phyloP scores from a whole-genome alignment of 2,888 invertebrate species.

The Lottia gigantea region DNA sequence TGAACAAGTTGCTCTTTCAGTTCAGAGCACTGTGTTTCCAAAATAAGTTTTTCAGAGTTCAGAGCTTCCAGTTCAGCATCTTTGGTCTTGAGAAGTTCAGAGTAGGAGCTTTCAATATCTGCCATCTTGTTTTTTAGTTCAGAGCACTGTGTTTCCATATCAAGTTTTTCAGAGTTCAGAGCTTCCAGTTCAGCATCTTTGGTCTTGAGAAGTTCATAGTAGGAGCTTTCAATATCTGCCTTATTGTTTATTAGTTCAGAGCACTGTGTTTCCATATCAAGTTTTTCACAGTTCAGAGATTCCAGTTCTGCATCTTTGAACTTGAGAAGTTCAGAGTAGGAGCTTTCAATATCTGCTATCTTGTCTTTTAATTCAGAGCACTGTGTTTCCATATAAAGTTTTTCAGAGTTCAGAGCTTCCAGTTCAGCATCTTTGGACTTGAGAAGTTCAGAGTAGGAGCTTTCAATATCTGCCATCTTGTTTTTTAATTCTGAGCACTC shows the following conservation, averaged over 20 bases:
- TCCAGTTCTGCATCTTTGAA: slow-evolving; percentile 7
- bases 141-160: background rate
- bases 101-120: background rate
- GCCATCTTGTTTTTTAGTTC: no score
- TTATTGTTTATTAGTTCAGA: no score
- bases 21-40: background rate
- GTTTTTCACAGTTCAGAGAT: slow-evolving; percentile 5
- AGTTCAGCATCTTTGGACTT: slow-evolving; percentile 11
- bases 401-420: background rate
- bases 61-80: slow-evolving; percentile 11
- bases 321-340: background rate
- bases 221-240: no score
- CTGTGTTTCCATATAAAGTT: background rate
- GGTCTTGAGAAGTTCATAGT: no score
- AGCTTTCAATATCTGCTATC: background rate
- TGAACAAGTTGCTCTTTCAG: background rate
- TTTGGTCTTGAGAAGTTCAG: background rate
- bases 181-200: background rate
- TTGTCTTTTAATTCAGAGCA: no score
- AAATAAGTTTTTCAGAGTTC: slow-evolving; percentile 4
- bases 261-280: no score
- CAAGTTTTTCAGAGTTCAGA: no score
- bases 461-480: background rate
- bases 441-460: background rate
- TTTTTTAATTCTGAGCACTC: background rate